phyloP scores from a whole-genome alignment of 2,113 vertebrate genomes.

The Prietella phreatophila region DNA sequence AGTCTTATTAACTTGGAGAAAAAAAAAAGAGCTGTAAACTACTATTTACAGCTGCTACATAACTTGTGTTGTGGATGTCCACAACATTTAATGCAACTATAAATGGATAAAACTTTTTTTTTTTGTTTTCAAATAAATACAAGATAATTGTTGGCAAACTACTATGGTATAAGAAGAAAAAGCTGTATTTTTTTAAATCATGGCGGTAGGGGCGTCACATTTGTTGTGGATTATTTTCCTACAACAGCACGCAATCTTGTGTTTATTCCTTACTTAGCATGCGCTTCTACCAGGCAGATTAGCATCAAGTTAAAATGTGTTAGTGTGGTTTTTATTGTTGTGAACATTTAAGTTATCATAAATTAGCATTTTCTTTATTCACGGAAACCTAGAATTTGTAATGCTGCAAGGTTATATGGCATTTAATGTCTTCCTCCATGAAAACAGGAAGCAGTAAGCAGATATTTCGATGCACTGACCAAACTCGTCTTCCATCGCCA shows the following conservation, averaged over 20 bases:
- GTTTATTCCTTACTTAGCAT: background rate
- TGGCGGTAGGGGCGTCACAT: background rate
- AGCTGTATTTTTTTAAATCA: background rate
- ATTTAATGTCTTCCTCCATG: background rate
- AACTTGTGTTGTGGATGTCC: background rate
- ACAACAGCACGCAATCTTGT: background rate
- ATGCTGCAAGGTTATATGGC: background rate
- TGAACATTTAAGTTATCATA: background rate
- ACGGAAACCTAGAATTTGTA: background rate
- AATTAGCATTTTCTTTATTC: background rate
- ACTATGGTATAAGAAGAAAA: background rate
- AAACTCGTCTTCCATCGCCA: slow-evolving; percentile 99
- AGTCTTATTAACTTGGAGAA: background rate
- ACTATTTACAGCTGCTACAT: background rate
- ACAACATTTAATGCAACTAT: background rate
- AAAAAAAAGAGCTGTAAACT: background rate
- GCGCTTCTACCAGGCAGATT: background rate
- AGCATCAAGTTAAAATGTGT: background rate
- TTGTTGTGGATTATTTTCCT: background rate
- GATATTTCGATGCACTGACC: slow-evolving; percentile 70
- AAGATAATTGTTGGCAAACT: background rate
- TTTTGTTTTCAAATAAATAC: background rate
- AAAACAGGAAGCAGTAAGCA: background rate
- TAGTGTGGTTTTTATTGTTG: background rate
- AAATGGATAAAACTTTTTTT: background rate